Evolutionary conservation across 2,797 vertebrate species (phyloP).

Genomic region (Pseudopleuronectes americanus): DNA sequence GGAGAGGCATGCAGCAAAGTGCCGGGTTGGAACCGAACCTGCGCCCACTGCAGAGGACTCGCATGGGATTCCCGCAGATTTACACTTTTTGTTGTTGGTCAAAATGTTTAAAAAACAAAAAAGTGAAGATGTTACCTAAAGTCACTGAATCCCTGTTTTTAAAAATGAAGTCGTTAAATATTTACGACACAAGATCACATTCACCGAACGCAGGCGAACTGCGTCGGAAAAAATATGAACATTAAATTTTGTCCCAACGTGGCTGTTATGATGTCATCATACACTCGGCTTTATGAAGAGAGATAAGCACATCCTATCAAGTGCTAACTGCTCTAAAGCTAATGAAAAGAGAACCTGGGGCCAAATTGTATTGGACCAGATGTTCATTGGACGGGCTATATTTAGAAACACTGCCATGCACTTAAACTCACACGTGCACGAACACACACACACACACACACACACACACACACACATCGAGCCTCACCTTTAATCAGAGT

Average conservation of each 20-base stretch:
- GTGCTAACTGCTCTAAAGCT: constrained; percentile 75
- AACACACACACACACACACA: constrained; percentile 6
- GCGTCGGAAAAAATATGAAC: constrained; percentile 14
- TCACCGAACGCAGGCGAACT: background rate
- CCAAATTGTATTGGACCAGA: constrained; percentile 78
- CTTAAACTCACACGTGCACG: constrained; percentile 23
- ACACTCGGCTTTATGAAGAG: constrained; percentile 64
- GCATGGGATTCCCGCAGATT: background rate
- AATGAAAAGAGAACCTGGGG: constrained; percentile 73
- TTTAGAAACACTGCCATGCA: constrained; percentile 58
- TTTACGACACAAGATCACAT: background rate
- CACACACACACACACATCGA: background rate
- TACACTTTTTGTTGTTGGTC: background rate
- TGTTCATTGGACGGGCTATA: constrained; percentile 61
- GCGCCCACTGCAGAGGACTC: too few relatives aligned
- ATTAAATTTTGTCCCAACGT: constrained; percentile 16
- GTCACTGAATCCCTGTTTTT: background rate
- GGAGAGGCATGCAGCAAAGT: too few relatives aligned
- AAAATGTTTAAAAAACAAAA: background rate
- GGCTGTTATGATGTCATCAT: constrained; percentile 51
- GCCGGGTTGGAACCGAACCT: too few relatives aligned
- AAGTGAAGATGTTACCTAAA: background rate
- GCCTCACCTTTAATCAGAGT: constrained; percentile 63
- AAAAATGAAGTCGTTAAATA: too few relatives aligned
- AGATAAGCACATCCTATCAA: constrained; percentile 74